phyloP scores from a whole-genome alignment of 2,797 vertebrate species.

The Sebastes hopkinsi region DNA sequence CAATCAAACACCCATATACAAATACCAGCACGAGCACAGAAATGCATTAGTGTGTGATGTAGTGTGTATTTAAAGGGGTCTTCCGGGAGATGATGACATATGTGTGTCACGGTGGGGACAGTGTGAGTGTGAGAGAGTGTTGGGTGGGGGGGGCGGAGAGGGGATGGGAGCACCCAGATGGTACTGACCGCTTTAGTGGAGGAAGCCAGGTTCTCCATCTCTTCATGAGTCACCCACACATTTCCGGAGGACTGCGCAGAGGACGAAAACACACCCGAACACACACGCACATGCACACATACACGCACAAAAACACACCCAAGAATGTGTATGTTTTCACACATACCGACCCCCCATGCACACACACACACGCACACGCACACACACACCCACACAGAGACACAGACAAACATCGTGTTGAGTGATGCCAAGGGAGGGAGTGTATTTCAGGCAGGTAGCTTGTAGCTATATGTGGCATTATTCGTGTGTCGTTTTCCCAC shows the following conservation, averaged over 20 bases:
- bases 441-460: conserved; percentile 73
- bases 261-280: conserved; percentile 64
- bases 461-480: conserved; percentile 50
- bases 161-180: conserved; percentile 78
- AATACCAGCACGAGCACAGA: conserved; percentile 31
- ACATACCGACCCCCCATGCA: not conserved
- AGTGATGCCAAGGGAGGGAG: conserved; percentile 72
- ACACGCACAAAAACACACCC: conserved; percentile 9
- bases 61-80: conserved; percentile 33
- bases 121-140: conserved; percentile 66
- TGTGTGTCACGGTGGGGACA: conserved; percentile 68
- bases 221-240: conserved; percentile 98
- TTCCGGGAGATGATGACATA: conserved; percentile 68
- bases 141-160: conserved; percentile 17
- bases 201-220: conserved; percentile 97
- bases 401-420: conserved; percentile 65
- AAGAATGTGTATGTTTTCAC: conserved; percentile 23
- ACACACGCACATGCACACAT: conserved; percentile 29
- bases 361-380: conserved; percentile 15
- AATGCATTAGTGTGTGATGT: conserved; percentile 44
- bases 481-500: conserved; percentile 45
- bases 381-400: conserved; percentile 30
- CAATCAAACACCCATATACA: conserved; percentile 16
- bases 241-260: conserved; percentile 94
- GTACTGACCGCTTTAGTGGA: conserved; percentile 94